Evolutionary conservation across 2,797 vertebrate species (phyloP).

Genomic region (Tarsius wallacei): DNA sequence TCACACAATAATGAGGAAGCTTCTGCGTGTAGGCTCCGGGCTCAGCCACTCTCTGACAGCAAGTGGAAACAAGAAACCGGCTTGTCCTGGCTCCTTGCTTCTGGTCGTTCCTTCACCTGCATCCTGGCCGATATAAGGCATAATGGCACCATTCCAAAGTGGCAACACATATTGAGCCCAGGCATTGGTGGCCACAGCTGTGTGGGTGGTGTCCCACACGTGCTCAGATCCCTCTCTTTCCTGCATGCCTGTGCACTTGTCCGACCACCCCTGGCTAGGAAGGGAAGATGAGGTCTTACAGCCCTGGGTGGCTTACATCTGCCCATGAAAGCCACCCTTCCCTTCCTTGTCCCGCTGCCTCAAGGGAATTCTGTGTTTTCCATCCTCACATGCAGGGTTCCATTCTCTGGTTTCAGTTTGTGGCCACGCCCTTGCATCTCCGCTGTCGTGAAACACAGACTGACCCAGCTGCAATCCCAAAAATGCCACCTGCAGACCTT

Average conservation of each 20-base stretch:
- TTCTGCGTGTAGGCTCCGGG: background rate
- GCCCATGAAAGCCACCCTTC: background rate
- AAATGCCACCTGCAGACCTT: background rate
- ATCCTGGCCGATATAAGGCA: background rate
- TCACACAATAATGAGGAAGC: background rate
- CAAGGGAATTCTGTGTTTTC: background rate
- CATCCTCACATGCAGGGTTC: background rate
- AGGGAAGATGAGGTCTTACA: background rate
- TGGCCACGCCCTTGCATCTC: background rate
- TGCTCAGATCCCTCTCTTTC: background rate
- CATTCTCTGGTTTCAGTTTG: background rate
- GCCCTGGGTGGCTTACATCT: background rate
- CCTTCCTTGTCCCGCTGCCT: background rate
- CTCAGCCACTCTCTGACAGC: background rate
- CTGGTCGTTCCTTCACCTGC: background rate
- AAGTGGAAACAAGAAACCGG: background rate
- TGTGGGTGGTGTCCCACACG: accelerated
- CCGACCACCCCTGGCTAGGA: background rate
- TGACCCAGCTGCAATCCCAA: background rate
- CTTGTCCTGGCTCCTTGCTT: background rate
- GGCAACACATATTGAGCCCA: background rate
- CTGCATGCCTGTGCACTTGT: background rate
- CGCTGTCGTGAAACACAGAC: background rate
- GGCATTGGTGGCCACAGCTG: background rate
- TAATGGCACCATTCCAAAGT: background rate